Conservation (phyloP, 2,113 vertebrate genomes). For the Microtus ochrogaster region DNA sequence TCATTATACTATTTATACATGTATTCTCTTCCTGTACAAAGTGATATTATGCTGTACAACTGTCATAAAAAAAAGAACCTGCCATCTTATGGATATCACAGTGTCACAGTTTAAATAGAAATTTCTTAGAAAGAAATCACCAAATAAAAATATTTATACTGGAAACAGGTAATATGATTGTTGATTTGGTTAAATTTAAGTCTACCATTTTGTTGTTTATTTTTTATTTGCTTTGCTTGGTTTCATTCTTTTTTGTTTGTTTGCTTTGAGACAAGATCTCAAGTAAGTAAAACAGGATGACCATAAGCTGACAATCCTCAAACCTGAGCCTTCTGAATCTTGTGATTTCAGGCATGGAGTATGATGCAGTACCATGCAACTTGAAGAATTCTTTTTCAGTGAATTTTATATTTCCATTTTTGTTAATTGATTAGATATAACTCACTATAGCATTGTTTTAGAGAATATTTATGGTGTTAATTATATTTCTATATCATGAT, state of each 20-base stretch:
- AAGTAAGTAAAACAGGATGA: neutral
- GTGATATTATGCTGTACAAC: too few species aligned
- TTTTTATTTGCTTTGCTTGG: constrained; percentile 18
- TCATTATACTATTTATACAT: neutral
- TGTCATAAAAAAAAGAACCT: too few species aligned
- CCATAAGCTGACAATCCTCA: neutral
- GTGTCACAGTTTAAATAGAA: too few species aligned
- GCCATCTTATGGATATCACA: too few species aligned
- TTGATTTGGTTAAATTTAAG: constrained; percentile 3
- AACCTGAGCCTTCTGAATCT: neutral
- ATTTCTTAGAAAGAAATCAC: too few species aligned
- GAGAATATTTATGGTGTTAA: neutral
- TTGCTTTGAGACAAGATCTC: neutral
- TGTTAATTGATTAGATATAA: neutral
- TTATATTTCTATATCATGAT: neutral
- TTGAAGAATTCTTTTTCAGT: neutral
- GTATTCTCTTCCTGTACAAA: too few species aligned
- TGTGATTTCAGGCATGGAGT: neutral
- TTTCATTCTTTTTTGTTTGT: neutral
- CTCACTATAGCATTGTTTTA: neutral
- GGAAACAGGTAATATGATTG: neutral
- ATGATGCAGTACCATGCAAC: neutral
- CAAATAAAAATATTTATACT: neutral
- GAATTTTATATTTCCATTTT: neutral
- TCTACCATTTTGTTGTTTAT: neutral